A percentile compares a stretch with the other conserved stretches of the same genome.
Evolutionary conservation across 2,888 invertebrate genomes (phyloP).

Genomic region (Itoplectis maculator): DNA sequence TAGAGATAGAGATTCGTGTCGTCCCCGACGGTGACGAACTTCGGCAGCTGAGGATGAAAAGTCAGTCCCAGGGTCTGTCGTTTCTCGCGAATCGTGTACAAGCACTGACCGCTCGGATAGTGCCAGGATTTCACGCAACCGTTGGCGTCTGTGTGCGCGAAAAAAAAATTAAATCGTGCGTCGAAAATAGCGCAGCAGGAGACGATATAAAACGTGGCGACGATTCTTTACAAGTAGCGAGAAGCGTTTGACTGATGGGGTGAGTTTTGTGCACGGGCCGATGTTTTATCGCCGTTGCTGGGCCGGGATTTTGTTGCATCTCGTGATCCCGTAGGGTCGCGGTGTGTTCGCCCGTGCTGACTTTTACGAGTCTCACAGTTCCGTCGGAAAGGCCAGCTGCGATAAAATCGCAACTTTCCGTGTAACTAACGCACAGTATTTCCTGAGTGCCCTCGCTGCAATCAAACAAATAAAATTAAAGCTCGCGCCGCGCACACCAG

Average conservation of each 20-base stretch:
- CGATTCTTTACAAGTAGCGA: constrained; percentile 87
- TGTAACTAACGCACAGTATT: constrained; percentile 87
- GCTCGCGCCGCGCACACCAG: not conserved
- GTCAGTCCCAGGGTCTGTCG: constrained; percentile 88
- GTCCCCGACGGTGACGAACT: constrained; percentile 88
- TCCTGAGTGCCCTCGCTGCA: constrained; percentile 86
- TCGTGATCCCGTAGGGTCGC: constrained; percentile 86
- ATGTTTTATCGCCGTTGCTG: constrained; percentile 88
- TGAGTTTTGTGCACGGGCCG: constrained; percentile 87
- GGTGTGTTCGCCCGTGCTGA: constrained; percentile 85
- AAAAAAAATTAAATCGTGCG: constrained; percentile 10
- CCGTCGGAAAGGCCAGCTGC: constrained; percentile 88
- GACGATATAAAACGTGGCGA: not conserved
- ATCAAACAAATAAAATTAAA: constrained; percentile 19
- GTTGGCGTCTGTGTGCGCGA: constrained; percentile 86
- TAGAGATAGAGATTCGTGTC: constrained; percentile 88
- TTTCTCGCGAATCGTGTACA: constrained; percentile 88
- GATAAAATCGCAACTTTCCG: constrained; percentile 87
- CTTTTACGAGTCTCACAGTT: constrained; percentile 86
- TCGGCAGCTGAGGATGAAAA: constrained; percentile 87
- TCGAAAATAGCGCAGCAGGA: not conserved
- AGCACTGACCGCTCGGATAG: constrained; percentile 87
- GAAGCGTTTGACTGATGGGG: constrained; percentile 87
- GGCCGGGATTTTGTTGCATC: constrained; percentile 86
- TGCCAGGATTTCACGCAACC: constrained; percentile 90